These are phyloP conservation scores for Heteromurus nitidus DNA, from an alignment of 2,888 invertebrate genomes.

Conservation along the genomic window DNA sequence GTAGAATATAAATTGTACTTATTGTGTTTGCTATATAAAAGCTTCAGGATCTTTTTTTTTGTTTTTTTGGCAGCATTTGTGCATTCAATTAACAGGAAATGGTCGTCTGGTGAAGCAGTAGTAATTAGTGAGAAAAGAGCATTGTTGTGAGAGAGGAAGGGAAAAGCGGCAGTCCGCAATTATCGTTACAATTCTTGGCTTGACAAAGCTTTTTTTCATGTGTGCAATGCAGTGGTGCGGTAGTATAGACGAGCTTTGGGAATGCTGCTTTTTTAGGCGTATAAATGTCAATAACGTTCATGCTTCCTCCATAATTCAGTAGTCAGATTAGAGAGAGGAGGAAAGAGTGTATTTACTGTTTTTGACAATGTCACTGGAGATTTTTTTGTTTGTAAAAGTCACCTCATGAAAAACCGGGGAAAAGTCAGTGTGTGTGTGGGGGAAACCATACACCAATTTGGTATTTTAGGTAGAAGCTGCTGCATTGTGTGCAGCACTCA, in stretches of 20 bases:
- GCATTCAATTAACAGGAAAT: conserved; percentile 56
- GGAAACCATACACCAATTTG: too few relatives aligned
- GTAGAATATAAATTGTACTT: not conserved
- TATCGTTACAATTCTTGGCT: conserved; percentile 7
- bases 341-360: conserved; percentile 60
- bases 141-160: too few relatives aligned
- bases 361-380: conserved; percentile 57
- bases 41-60: too few relatives aligned
- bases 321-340: conserved; percentile 46
- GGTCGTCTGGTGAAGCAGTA: conserved; percentile 34
- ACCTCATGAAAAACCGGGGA: conserved; percentile 41
- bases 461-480: too few relatives aligned
- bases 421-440: too few relatives aligned
- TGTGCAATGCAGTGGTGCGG: not conserved
- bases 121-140: conserved; percentile 42
- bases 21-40: too few relatives aligned
- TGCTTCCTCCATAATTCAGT: conserved; percentile 50
- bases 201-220: not conserved
- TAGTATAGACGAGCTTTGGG: not conserved
- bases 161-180: too few relatives aligned
- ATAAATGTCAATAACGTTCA: too few relatives aligned
- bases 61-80: too few relatives aligned
- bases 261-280: too few relatives aligned
- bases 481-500: too few relatives aligned
- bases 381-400: conserved; percentile 53